phyloP scores from a whole-genome alignment of 2,888 invertebrate species.

The Chrysolina haemoptera region DNA sequence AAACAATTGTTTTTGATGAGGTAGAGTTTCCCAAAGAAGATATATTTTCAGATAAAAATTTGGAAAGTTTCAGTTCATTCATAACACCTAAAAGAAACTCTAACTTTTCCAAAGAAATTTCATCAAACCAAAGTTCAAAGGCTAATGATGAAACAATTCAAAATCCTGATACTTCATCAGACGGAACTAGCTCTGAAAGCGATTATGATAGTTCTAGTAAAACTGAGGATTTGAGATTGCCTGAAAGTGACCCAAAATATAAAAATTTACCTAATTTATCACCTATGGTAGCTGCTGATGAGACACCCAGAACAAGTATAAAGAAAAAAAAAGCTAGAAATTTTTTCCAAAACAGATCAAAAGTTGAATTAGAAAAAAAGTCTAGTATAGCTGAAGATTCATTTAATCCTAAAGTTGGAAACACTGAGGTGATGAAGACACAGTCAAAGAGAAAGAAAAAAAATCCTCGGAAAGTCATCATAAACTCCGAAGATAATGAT shows the following conservation, averaged over 20 bases:
- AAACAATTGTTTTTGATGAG: conserved; percentile 63
- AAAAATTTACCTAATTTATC: conserved; percentile 58
- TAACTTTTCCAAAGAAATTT: conserved; percentile 22
- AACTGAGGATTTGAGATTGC: neutral
- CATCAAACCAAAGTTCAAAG: neutral
- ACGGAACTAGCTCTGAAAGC: conserved; percentile 62
- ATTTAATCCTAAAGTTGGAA: conserved; percentile 21
- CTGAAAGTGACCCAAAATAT: conserved; percentile 33
- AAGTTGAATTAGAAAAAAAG: conserved; percentile 17
- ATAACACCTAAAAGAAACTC: conserved; percentile 58
- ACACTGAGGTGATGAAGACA: conserved; percentile 30
- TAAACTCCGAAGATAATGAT: conserved; percentile 24
- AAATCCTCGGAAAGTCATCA: neutral
- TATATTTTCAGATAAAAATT: conserved; percentile 60
- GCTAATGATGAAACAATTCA: neutral
- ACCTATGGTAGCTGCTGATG: conserved; percentile 47
- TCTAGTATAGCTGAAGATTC: neutral
- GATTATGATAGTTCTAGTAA: conserved; percentile 54
- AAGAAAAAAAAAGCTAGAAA: conserved; percentile 24
- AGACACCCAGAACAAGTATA: conserved; percentile 22
- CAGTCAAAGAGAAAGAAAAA: conserved; percentile 45
- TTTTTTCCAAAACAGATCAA: conserved; percentile 4
- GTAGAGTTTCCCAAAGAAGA: conserved; percentile 63
- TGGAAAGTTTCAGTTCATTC: conserved; percentile 62
- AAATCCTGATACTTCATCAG: conserved; percentile 49